These are phyloP conservation scores for Cheilosia scutellata DNA, from an alignment of 2,888 invertebrate genomes.

Conservation along the genomic window DNA sequence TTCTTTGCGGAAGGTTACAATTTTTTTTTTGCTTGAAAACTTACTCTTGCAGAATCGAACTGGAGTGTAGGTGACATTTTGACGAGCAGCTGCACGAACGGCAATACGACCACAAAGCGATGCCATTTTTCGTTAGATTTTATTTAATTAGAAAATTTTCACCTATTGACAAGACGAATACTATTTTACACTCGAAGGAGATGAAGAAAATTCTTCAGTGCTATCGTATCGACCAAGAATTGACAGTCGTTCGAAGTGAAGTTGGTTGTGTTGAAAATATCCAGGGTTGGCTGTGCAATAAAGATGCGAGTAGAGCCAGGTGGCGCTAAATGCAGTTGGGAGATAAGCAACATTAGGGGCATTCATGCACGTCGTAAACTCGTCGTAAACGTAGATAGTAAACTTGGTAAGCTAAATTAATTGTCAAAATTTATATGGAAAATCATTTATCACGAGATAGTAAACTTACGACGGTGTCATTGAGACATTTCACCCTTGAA, in stretches of 20 bases:
- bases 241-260: slow-evolving; percentile 62
- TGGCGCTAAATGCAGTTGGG: slow-evolving; percentile 3
- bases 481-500: no score
- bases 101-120: slow-evolving; percentile 90
- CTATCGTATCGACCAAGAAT: slow-evolving; percentile 72
- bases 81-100: slow-evolving; percentile 87
- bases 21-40: slow-evolving; percentile 78
- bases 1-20: slow-evolving; percentile 22
- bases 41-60: slow-evolving; percentile 89
- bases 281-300: background rate
- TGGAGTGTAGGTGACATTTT: slow-evolving; percentile 87
- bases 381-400: no score
- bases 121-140: slow-evolving; percentile 87
- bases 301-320: background rate
- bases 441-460: no score
- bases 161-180: slow-evolving; percentile 77
- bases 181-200: slow-evolving; percentile 74
- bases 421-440: no score
- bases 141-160: slow-evolving; percentile 76
- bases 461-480: no score
- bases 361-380: no score
- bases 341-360: no score
- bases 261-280: slow-evolving; percentile 16
- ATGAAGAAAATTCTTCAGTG: slow-evolving; percentile 67
- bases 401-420: no score